Evolutionary conservation across 2,797 vertebrate species (phyloP).

Genomic region (Platalea minor): DNA sequence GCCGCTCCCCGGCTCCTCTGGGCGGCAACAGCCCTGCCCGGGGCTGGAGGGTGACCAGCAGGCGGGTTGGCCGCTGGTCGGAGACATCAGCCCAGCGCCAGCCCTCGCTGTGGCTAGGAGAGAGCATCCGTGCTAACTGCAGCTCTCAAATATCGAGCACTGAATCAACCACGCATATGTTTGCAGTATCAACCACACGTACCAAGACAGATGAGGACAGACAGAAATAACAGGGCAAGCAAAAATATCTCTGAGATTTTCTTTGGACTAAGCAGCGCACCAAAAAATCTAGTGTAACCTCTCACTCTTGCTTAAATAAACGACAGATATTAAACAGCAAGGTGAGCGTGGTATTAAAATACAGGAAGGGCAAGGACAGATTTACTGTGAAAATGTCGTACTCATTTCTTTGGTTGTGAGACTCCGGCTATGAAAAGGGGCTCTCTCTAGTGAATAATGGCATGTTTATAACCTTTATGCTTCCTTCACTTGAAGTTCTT

Average conservation of each 20-base stretch:
- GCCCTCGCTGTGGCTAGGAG: not conserved
- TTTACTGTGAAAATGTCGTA: not conserved
- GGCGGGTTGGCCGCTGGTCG: not conserved
- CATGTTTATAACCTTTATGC: not conserved
- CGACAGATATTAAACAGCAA: not conserved
- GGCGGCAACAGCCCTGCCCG: accelerated
- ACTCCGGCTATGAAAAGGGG: not conserved
- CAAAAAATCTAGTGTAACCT: not conserved
- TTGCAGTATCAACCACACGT: not conserved
- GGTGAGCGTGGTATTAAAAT: not conserved
- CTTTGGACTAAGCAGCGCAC: not conserved
- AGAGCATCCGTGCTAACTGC: not conserved
- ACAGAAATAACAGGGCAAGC: not conserved
- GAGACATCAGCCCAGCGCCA: not conserved
- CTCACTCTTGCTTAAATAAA: not conserved
- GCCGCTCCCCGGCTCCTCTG: not conserved
- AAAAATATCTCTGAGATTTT: not conserved
- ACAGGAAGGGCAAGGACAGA: not conserved
- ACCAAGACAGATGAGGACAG: not conserved
- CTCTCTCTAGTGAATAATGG: not conserved
- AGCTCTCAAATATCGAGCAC: not conserved
- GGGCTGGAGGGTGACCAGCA: not conserved
- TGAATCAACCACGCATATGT: accelerated
- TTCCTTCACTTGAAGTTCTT: not conserved
- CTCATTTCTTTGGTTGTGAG: not conserved